Base-by-base conservation (phyloP, 1,140 invertebrate species). In the Macrobrachium rosenbergii region DNA sequence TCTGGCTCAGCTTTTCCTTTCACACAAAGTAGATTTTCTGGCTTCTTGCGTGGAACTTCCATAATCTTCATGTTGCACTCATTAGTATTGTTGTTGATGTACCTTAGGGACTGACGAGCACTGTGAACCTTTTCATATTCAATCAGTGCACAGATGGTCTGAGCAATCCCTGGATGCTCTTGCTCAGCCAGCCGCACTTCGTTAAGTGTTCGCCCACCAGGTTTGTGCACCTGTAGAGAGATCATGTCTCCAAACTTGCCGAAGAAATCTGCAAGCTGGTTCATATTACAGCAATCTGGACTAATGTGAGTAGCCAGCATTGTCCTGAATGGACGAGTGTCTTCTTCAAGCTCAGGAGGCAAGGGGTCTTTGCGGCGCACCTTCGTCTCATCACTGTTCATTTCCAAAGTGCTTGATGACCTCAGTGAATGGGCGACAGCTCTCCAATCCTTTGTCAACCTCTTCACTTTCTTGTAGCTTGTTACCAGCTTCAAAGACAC, bases 401-500 rank as follows among this genome's bases (percentile, higher is more conserved):
- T 95, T 92, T 98, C 95, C 43, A 99, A 93, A 88, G 96, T 96
- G 14, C 94, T 94, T 0, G 97, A 98, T 60, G 93, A 93, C 11
- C 94, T 93, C 82, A 98, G 92, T 67, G 97, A 96, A 89, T 95
- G 94, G 3, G 97, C 97, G 3, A 98, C 97, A 0, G 96, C 95
- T 80, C 97, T 94, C 96, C 97, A 99, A 91, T 98, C 97, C 91
- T 97, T 96, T 7, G 96, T 97, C 52, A 99, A 92, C 90, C 97
- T 96, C 90, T 97, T 97, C 21, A 99, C 97, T 75, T 97, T 94
- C 91, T 98, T 97, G 91, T 97, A 97, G 89, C 96, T 98, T 2
- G 97, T 97, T 76, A 98, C 97, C 62, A 99, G 93, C 92, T 99
- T 99, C 12, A 99, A 93, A 63, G 96, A 98, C 0, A 99, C 97